Conservation (phyloP, 2,888 invertebrate species). For the Caenorhabditis zanzibari region DNA sequence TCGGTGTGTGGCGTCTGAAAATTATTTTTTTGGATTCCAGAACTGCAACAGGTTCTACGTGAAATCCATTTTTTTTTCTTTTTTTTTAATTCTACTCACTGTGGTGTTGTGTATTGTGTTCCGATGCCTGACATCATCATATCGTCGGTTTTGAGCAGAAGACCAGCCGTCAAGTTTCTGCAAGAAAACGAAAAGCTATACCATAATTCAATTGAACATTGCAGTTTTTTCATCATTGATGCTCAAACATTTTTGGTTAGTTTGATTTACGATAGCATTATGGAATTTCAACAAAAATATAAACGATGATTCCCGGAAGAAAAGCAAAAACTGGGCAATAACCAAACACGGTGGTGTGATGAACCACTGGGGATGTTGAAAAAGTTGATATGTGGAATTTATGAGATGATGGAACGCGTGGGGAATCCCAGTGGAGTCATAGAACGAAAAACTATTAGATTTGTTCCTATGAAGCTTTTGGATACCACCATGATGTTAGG, state of each 20-base stretch:
- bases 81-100: slow-evolving; percentile 14
- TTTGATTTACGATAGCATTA: slow-evolving; percentile 27
- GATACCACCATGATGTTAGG: background rate
- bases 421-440: background rate
- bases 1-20: slow-evolving; percentile 52
- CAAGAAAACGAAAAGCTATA: slow-evolving; percentile 19
- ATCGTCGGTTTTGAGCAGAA: slow-evolving; percentile 49
- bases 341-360: slow-evolving; percentile 26
- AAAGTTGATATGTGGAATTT: slow-evolving; percentile 24
- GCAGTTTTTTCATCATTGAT: slow-evolving; percentile 21
- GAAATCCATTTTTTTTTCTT: too few species aligned
- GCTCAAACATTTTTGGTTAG: slow-evolving; percentile 1
- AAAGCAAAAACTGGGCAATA: slow-evolving; percentile 1
- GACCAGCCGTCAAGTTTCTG: slow-evolving; percentile 38
- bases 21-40: background rate
- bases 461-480: background rate
- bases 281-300: background rate
- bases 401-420: slow-evolving; percentile 11
- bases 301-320: slow-evolving; percentile 24
- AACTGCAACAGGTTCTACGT: background rate
- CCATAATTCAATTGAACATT: slow-evolving; percentile 15
- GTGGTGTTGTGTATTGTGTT: slow-evolving; percentile 27
- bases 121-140: slow-evolving; percentile 41
- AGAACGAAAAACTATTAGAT: slow-evolving; percentile 6
- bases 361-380: slow-evolving; percentile 31